Conservation (phyloP, 2,113 vertebrate species). For the Albula glossodonta region DNA sequence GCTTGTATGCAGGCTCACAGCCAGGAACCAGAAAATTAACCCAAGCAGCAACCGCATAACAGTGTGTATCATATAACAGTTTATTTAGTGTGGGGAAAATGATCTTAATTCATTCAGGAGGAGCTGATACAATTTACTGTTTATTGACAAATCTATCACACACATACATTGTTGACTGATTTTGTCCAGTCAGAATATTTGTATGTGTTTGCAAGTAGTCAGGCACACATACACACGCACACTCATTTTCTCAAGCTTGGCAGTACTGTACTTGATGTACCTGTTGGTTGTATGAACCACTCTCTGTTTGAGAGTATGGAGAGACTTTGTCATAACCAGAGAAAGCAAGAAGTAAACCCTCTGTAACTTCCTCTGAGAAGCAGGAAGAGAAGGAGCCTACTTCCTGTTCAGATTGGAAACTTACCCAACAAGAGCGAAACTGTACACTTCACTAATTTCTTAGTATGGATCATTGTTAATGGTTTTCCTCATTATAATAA, state of each 20-base stretch:
- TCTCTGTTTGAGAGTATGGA: conserved; percentile 52
- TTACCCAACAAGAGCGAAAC: no score
- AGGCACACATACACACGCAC: neutral
- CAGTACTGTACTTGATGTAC: neutral
- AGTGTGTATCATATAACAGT: no score
- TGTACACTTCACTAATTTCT: neutral
- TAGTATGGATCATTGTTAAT: neutral
- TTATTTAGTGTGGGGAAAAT: no score
- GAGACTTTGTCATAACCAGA: conserved; percentile 31
- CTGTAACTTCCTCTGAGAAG: conserved; percentile 33
- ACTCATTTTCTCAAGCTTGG: neutral
- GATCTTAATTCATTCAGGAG: no score
- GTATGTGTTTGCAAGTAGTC: no score
- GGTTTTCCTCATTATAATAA: neutral
- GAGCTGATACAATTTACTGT: no score
- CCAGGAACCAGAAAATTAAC: no score
- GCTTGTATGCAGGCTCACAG: no score
- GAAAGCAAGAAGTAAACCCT: conserved; percentile 67
- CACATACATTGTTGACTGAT: no score
- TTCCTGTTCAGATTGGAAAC: conserved; percentile 56
- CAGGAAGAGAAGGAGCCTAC: conserved; percentile 58
- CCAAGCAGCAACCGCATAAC: no score
- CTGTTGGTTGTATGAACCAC: neutral
- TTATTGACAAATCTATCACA: no score
- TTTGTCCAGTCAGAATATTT: no score